Base-by-base conservation (phyloP, 2,113 vertebrate genomes). In the Sminthopsis crassicaudata region DNA sequence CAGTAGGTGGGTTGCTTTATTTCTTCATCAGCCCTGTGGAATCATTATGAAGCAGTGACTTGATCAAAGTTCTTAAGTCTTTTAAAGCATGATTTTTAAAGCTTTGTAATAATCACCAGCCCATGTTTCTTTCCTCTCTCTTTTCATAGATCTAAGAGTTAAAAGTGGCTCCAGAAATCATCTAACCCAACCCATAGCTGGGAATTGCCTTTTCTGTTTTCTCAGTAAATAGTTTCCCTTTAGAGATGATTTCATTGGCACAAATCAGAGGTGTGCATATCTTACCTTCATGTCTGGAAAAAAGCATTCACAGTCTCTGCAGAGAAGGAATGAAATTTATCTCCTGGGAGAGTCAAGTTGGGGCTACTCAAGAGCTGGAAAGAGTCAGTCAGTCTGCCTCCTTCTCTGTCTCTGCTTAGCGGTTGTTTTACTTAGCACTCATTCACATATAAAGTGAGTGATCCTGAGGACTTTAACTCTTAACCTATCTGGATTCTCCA, bases 251-350 rank as follows among this genome's bases (percentile, higher is more conserved):
- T 97, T 97, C 16, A 84, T 94, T 96, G 92, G 51, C 46, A 96
- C 91, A 96, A 97, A 91, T 84, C 26, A 95, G 92, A 46, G 2
- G 95, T 91, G 92, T 95, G 95, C 91, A 96, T 84, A 50, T 96
- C 98, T 98, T 99, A 98, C 98, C 98, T 99, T 98, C 98, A 99
- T 99, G 88, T 93, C 97, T 89, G 91, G 95, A 54, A 48, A 42
- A 60, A 98, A 94, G 95, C 91, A 95, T 51, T 93, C 95, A 92
- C 91, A 94, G 96, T 88, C 4, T 89, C 91, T 95, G 90, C 95
- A 97, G 96, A 97, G 96, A 94, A 94, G 95, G 53, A 94, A 96
- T 93, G 76, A 60, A 96, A 95, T 30, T 94, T 60, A 95, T 76
- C 89, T 93, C 91, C 92, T 94, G 48, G 91, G 89, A 92, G 52